These are phyloP conservation scores for Remorina albescens DNA, from an alignment of 2,797 vertebrate genomes.

Conservation along the genomic window DNA sequence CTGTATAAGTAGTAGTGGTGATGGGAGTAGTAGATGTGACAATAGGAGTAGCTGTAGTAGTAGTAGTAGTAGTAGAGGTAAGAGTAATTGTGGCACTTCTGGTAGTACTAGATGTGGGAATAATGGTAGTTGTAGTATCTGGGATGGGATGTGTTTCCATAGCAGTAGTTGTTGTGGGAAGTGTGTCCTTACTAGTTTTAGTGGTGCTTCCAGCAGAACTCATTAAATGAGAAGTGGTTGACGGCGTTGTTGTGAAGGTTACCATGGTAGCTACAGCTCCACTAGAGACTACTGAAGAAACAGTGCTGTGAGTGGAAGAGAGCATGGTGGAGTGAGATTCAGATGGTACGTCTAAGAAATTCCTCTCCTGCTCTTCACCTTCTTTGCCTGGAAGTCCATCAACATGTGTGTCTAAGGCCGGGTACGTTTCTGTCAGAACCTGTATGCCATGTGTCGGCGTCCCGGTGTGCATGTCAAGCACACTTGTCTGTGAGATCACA, in stretches of 20 bases:
- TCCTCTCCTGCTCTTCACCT: slow-evolving; percentile 49
- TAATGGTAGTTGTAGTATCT: slow-evolving; percentile 48
- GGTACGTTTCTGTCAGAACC: slow-evolving; percentile 42
- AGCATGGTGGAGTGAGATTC: slow-evolving; percentile 34
- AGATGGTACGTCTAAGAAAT: slow-evolving; percentile 38
- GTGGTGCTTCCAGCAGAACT: slow-evolving; percentile 19
- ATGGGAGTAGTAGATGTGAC: slow-evolving; percentile 14
- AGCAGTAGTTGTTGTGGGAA: slow-evolving; percentile 28
- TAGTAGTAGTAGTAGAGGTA: slow-evolving; percentile 26
- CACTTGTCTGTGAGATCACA: slow-evolving; percentile 32
- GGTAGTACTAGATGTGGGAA: slow-evolving; percentile 47
- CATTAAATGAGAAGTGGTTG: slow-evolving; percentile 25
- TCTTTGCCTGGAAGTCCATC: slow-evolving; percentile 52
- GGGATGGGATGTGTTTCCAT: slow-evolving; percentile 32
- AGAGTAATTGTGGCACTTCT: slow-evolving; percentile 32
- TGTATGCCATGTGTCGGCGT: slow-evolving; percentile 45
- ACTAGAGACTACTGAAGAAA: slow-evolving; percentile 24
- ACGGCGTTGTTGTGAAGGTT: slow-evolving; percentile 46
- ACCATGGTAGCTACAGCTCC: slow-evolving; percentile 26
- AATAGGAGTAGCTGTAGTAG: slow-evolving; percentile 9
- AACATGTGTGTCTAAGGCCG: slow-evolving; percentile 45
- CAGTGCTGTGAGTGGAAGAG: slow-evolving; percentile 20
- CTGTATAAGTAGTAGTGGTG: slow-evolving; percentile 10
- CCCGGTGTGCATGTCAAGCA: slow-evolving; percentile 17
- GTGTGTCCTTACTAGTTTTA: slow-evolving; percentile 30